phyloP scores from a whole-genome alignment of 2,113 vertebrate genomes.

The Podarcis cretensis region DNA sequence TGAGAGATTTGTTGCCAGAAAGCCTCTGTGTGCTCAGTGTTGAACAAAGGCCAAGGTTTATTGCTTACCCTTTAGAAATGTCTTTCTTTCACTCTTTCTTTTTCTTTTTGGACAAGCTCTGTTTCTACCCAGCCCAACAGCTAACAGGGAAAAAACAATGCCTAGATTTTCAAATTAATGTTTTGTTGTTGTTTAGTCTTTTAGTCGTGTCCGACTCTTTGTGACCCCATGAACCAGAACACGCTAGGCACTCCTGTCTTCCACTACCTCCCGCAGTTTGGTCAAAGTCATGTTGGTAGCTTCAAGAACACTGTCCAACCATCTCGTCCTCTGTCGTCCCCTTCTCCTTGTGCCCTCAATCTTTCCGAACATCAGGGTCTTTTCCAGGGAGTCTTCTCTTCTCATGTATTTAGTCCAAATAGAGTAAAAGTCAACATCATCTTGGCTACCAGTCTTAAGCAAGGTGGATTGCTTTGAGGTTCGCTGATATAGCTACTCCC shows the following conservation, averaged over 20 bases:
- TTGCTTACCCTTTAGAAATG: neutral
- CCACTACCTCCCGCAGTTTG: no score
- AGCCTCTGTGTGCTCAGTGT: neutral
- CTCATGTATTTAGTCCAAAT: neutral
- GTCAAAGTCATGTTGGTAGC: no score
- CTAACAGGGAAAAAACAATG: neutral
- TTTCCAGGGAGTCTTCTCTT: no score
- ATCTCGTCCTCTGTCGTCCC: no score
- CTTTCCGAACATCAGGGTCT: no score
- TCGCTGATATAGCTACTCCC: neutral
- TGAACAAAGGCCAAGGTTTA: slow-evolving; percentile 8
- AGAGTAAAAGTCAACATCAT: neutral
- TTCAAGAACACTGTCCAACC: no score
- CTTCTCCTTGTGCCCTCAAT: no score
- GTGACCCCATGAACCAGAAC: no score
- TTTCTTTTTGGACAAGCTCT: neutral
- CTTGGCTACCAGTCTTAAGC: neutral
- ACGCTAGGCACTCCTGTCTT: no score
- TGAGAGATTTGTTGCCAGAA: neutral
- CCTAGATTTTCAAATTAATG: neutral
- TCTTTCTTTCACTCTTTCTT: neutral
- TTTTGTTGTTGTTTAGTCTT: no score
- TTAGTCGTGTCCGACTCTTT: no score
- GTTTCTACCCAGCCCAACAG: neutral
- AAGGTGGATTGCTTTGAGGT: neutral